Conservation (phyloP, 1,140 invertebrate genomes). For the Drosophila eugracilis region DNA sequence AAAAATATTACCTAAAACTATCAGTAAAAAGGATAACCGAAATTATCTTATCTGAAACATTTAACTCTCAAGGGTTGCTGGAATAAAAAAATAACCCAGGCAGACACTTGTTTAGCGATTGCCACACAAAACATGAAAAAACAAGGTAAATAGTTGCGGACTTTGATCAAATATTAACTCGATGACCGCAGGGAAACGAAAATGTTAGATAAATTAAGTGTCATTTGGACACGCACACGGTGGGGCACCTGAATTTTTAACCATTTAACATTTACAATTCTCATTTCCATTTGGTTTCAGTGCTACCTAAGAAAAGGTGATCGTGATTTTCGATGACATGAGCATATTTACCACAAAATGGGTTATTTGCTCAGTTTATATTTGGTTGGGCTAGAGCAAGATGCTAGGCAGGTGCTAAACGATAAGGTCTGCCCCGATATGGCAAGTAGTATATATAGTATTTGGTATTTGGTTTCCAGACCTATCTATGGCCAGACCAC, state of each 20-base stretch:
- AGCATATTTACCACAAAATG: slow-evolving; percentile 76
- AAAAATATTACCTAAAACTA: slow-evolving; percentile 5
- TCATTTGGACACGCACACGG: slow-evolving; percentile 71
- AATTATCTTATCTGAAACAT: slow-evolving; percentile 33
- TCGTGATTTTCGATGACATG: slow-evolving; percentile 78
- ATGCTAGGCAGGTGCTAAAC: slow-evolving; percentile 66
- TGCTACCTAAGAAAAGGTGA: slow-evolving; percentile 40
- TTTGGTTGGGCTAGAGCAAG: slow-evolving; percentile 24
- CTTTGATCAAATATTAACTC: slow-evolving; percentile 63
- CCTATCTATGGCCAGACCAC: slow-evolving; percentile 12
- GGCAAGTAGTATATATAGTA: background rate
- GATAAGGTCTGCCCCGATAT: slow-evolving; percentile 54
- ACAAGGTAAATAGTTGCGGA: slow-evolving; percentile 50
- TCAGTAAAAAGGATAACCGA: slow-evolving; percentile 35
- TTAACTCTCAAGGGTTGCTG: slow-evolving; percentile 38
- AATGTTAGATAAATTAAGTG: slow-evolving; percentile 63
- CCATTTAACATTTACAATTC: slow-evolving; percentile 9
- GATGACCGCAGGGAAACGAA: slow-evolving; percentile 37
- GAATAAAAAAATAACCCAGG: slow-evolving; percentile 32
- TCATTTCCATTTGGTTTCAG: slow-evolving; percentile 13
- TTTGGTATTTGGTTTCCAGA: slow-evolving; percentile 7
- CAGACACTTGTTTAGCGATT: slow-evolving; percentile 69
- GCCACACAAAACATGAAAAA: slow-evolving; percentile 47
- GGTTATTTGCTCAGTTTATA: slow-evolving; percentile 61
- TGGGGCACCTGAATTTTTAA: slow-evolving; percentile 55